phyloP scores from a whole-genome alignment of 2,888 invertebrate genomes.

The Pseudococcus viburni region DNA sequence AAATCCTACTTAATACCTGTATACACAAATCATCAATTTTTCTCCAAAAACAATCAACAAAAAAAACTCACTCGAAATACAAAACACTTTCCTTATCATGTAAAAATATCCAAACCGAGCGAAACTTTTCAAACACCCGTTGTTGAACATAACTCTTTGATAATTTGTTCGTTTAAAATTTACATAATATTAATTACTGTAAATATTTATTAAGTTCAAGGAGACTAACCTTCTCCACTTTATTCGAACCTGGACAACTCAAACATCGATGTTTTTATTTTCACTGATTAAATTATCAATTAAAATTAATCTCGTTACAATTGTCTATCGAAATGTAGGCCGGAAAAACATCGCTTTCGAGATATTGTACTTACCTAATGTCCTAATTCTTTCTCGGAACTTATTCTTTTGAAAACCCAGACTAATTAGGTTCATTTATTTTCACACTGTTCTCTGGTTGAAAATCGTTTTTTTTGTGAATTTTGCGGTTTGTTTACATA shows the following conservation, averaged over 20 bases:
- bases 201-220: slow-evolving; percentile 55
- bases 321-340: slow-evolving; percentile 44
- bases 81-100: neutral
- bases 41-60: neutral
- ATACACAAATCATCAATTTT: no score
- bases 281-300: slow-evolving; percentile 37
- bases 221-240: slow-evolving; percentile 45
- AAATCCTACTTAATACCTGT: no score
- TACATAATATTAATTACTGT: slow-evolving; percentile 30
- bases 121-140: neutral
- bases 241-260: neutral
- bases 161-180: slow-evolving; percentile 27
- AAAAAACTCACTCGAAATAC: neutral
- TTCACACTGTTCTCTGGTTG: neutral
- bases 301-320: slow-evolving; percentile 23
- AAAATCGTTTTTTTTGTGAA: neutral
- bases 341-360: neutral
- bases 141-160: neutral
- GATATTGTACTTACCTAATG: neutral
- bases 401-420: neutral
- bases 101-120: no score
- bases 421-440: slow-evolving; percentile 32
- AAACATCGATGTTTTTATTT: slow-evolving; percentile 4
- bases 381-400: neutral
- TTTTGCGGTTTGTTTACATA: neutral